Conservation (phyloP, 2,888 invertebrate species). For the Nomada lathburiana region DNA sequence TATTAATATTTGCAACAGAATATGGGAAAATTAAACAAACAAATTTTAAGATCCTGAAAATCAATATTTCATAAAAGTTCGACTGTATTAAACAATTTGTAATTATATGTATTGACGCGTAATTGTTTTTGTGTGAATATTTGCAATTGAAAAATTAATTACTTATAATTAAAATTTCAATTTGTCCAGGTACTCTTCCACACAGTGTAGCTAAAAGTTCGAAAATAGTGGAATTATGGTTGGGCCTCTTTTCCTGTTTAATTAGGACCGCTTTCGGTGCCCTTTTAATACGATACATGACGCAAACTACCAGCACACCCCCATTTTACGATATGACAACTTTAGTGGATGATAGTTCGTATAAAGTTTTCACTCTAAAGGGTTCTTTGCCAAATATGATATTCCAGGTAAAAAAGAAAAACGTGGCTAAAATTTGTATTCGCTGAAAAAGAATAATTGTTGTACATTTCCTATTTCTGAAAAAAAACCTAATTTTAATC, state of each 20-base stretch:
- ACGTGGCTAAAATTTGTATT: not conserved
- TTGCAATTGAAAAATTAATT: not conserved
- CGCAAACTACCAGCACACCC: slow-evolving; percentile 40
- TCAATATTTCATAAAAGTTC: not conserved
- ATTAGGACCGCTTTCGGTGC: slow-evolving; percentile 61
- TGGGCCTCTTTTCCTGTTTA: slow-evolving; percentile 66
- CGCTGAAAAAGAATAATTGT: not conserved
- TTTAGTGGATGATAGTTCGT: slow-evolving; percentile 59
- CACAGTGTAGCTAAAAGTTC: slow-evolving; percentile 32
- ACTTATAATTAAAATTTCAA: not conserved
- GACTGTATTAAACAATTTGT: no score
- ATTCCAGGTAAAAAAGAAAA: slow-evolving; percentile 49
- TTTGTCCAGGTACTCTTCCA: slow-evolving; percentile 46
- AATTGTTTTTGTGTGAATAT: no score
- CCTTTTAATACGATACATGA: slow-evolving; percentile 64
- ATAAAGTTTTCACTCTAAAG: slow-evolving; percentile 51
- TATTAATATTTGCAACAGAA: not conserved
- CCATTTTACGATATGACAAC: slow-evolving; percentile 67
- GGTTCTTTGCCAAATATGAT: slow-evolving; percentile 44
- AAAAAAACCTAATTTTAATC: not conserved
- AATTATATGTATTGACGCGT: no score
- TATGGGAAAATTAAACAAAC: not conserved
- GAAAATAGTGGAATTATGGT: slow-evolving; percentile 56
- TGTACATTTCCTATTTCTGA: not conserved
- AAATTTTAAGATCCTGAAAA: not conserved